Base-by-base conservation (phyloP, 2,888 invertebrate genomes). In the Camptogramma bilineatum region DNA sequence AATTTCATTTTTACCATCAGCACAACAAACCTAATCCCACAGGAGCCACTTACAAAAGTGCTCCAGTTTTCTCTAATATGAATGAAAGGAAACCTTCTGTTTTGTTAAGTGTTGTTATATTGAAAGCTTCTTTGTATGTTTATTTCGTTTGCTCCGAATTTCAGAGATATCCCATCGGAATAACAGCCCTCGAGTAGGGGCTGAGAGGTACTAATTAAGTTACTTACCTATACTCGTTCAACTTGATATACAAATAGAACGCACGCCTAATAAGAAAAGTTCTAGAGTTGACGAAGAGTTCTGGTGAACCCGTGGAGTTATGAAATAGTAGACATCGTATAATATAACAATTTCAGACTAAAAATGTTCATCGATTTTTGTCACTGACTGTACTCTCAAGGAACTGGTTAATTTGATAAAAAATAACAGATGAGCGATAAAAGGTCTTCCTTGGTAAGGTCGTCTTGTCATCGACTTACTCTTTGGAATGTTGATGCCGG, bases 131-230 rank as follows among this genome's bases (percentile, higher is more conserved):
- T 57, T 34, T 17, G 47, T 54, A 68, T 66, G 60, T 71, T 67
- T 60, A 52, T 55, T 63, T 61, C 58, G 63, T 52, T 18, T 24
- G 52, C 44, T 53, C 62, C 17, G 13, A 66, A 62, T 52, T 19
- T 53, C 55, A 48, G 66, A 69, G 59, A 69, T 67, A 62, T 65
- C 57, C 64, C 67, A 28, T 34, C 17, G 60, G 54, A 60, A 64
- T 58, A 58, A 52, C 47, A 62, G 47, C 58, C 62, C 63, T 63
- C 66, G 47, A 64, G 68, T 62, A 51, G 55, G 51, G 18, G 50
- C 51, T 51, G 55, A 62, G 57, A 61, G 55, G 47, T 46, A 53
- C 58, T 70, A 70, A 72, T 69, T 70, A 63, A 69, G 64, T 70
- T 66, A 66, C 64, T 70, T 68, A 66, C 68, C 54, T 54, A 47